These are phyloP conservation scores for Steinernema khuongi DNA, from an alignment of 1,140 invertebrate genomes.

Conservation along the genomic window DNA sequence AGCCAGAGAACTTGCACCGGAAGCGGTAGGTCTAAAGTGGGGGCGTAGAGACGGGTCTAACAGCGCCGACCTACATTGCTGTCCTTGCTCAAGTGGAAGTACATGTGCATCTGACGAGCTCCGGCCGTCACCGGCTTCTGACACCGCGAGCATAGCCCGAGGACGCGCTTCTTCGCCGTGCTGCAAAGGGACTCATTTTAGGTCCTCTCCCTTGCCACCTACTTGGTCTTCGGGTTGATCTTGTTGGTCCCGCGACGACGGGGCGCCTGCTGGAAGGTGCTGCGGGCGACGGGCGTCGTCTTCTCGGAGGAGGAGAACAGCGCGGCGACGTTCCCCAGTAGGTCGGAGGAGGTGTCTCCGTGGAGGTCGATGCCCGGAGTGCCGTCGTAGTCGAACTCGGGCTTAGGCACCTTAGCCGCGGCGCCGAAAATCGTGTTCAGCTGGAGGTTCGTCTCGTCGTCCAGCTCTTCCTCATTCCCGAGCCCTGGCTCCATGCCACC, in stretches of 20 bases:
- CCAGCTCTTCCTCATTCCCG: background rate
- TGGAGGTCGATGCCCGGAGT: background rate
- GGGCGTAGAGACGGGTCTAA: conserved; percentile 3
- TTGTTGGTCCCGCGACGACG: background rate
- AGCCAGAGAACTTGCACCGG: background rate
- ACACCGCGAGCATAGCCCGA: background rate
- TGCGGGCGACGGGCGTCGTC: background rate
- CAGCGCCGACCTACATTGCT: background rate
- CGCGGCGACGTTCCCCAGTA: background rate
- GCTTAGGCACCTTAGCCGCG: background rate
- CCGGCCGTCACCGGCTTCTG: conserved; percentile 17
- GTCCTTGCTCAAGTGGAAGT: background rate
- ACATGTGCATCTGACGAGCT: conserved; percentile 6
- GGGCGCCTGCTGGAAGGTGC: background rate
- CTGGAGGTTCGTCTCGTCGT: background rate
- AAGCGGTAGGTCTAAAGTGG: conserved; percentile 18
- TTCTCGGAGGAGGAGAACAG: background rate
- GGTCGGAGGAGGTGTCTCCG: background rate
- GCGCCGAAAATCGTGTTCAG: conserved; percentile 8
- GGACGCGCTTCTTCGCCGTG: conserved; percentile 10
- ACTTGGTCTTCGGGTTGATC: conserved; percentile 1
- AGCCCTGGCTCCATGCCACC: background rate
- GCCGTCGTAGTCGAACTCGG: background rate
- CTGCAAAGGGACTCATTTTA: conserved; percentile 6
- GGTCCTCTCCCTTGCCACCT: background rate